These are phyloP conservation scores for Ara ararauna DNA, from an alignment of 2,797 vertebrate genomes.

Conservation along the genomic window DNA sequence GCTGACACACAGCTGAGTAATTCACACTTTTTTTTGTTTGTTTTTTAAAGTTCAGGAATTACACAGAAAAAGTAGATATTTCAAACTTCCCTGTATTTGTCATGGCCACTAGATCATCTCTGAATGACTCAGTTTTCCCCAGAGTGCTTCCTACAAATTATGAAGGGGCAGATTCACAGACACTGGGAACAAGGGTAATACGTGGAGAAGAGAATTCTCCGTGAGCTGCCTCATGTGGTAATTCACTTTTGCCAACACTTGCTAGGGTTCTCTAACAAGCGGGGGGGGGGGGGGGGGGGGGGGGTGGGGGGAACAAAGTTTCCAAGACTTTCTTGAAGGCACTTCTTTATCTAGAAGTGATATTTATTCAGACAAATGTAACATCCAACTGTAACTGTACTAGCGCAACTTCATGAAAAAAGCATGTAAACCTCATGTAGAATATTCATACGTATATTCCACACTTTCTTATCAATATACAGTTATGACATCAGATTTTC, in stretches of 20 bases:
- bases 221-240: not conserved
- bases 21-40: not conserved
- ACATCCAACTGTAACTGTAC: not conserved
- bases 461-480: not conserved
- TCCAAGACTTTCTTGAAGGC: not conserved
- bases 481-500: not conserved
- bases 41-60: not conserved
- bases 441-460: not conserved
- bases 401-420: not conserved
- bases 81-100: not conserved
- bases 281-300: too few species aligned
- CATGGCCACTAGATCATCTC: not conserved
- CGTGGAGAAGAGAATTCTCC: not conserved
- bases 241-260: not conserved
- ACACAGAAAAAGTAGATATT: not conserved
- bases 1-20: not conserved
- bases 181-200: not conserved
- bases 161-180: not conserved
- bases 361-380: not conserved
- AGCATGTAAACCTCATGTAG: rapidly evolving
- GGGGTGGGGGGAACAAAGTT: not conserved
- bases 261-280: not conserved
- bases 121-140: not conserved
- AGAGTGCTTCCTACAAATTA: not conserved
- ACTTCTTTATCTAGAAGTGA: not conserved